A percentile compares a stretch with the other conserved stretches of the same genome.
Evolutionary conservation across 2,113 vertebrate genomes (phyloP).

Genomic region (Boulengeromyrus knoepffleri): DNA sequence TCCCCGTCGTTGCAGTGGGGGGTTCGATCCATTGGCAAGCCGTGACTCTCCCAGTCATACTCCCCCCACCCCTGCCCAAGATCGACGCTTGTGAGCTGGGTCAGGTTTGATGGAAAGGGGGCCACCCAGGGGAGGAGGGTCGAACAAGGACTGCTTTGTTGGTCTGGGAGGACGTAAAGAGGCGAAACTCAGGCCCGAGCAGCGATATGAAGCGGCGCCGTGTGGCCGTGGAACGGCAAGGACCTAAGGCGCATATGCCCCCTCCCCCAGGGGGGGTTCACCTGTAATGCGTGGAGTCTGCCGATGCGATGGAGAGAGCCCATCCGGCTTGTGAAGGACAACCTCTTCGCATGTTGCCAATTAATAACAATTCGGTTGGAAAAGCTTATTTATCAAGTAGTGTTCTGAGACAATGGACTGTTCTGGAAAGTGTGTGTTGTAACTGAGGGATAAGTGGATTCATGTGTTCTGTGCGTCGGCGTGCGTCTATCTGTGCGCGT

Average conservation of each 20-base stretch:
- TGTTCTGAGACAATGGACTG: neutral
- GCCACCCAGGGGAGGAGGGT: slow-evolving; percentile 19
- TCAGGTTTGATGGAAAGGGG: slow-evolving; percentile 31
- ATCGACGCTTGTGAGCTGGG: slow-evolving; percentile 28
- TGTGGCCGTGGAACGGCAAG: neutral
- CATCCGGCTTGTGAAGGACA: neutral
- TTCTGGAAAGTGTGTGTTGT: neutral
- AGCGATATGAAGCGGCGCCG: slow-evolving; percentile 27
- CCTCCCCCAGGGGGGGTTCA: slow-evolving; percentile 25
- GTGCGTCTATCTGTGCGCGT: neutral
- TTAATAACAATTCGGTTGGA: neutral
- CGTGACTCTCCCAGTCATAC: neutral
- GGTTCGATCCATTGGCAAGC: neutral
- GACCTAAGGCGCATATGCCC: slow-evolving; percentile 21
- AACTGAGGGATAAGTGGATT: slow-evolving; percentile 3
- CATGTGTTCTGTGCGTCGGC: neutral
- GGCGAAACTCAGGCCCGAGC: slow-evolving; percentile 32
- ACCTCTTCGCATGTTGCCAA: slow-evolving; percentile 16
- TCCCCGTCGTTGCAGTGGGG: neutral
- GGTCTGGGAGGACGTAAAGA: slow-evolving; percentile 7
- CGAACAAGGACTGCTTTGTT: slow-evolving; percentile 50
- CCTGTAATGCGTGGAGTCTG: slow-evolving; percentile 2
- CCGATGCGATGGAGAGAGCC: slow-evolving; percentile 23
- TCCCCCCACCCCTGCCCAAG: neutral
- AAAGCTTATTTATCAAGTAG: slow-evolving; percentile 16